These are phyloP conservation scores for Parnassius glacialis DNA, from an alignment of 2,888 invertebrate species.

Conservation along the genomic window DNA sequence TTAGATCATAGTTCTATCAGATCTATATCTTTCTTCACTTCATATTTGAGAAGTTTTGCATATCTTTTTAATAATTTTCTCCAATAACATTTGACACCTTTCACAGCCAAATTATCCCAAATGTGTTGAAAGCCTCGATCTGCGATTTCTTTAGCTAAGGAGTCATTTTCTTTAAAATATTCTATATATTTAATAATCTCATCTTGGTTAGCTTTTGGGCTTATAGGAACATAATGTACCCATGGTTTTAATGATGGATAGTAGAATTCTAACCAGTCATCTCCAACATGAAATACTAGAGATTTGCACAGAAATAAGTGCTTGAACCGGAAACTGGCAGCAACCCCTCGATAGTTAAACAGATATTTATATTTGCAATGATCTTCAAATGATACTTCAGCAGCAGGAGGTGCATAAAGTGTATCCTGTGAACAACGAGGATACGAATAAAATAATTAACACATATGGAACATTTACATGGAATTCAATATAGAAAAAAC, in stretches of 20 bases:
- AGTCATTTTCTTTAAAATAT: slow-evolving; percentile 89
- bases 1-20: slow-evolving; percentile 72
- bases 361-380: slow-evolving; percentile 97
- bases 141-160: slow-evolving; percentile 88
- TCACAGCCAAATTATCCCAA: slow-evolving; percentile 89
- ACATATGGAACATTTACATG: neutral
- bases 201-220: slow-evolving; percentile 81
- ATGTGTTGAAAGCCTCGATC: slow-evolving; percentile 90
- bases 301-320: slow-evolving; percentile 96
- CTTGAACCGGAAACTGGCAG: slow-evolving; percentile 98
- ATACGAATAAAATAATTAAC: neutral
- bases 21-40: slow-evolving; percentile 80
- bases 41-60: slow-evolving; percentile 85
- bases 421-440: slow-evolving; percentile 85
- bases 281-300: slow-evolving; percentile 95
- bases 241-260: slow-evolving; percentile 94
- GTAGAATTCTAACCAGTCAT: slow-evolving; percentile 97
- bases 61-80: slow-evolving; percentile 87
- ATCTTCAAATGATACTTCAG: slow-evolving; percentile 92
- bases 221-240: slow-evolving; percentile 96
- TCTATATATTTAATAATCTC: slow-evolving; percentile 87
- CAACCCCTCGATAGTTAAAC: slow-evolving; percentile 98
- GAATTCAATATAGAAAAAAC: neutral
- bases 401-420: slow-evolving; percentile 89
- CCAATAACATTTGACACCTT: slow-evolving; percentile 95